Conservation (phyloP, 1,140 invertebrate species). For the Hyposmocoma kahamanoa region DNA sequence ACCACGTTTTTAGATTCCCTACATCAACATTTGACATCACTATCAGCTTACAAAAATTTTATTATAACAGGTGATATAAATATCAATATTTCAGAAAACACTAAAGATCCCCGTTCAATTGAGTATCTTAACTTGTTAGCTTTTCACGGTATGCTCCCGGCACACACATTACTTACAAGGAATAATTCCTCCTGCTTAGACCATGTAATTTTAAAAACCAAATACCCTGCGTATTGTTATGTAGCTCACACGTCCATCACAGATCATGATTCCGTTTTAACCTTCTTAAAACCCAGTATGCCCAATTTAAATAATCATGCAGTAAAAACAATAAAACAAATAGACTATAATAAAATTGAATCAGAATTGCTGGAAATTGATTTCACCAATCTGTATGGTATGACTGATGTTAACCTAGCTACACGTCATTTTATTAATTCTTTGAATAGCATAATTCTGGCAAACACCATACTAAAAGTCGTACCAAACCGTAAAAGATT, state of each 20-base stretch:
- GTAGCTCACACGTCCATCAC: not conserved
- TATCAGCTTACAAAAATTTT: not conserved
- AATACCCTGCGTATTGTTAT: not conserved
- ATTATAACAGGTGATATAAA: not conserved
- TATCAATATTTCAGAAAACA: not conserved
- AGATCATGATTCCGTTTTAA: not conserved
- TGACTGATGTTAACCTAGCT: not conserved
- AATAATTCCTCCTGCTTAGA: not conserved
- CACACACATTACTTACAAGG: not conserved
- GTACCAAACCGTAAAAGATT: not conserved
- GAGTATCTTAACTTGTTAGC: not conserved
- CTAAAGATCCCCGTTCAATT: not conserved
- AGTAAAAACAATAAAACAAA: not conserved
- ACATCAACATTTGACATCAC: not conserved
- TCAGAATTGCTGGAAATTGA: not conserved
- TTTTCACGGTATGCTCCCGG: not conserved
- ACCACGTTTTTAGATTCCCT: not conserved
- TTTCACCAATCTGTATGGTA: not conserved
- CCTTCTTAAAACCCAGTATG: not conserved
- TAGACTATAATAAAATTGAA: not conserved
- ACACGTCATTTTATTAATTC: too few species aligned
- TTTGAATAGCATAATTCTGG: not conserved
- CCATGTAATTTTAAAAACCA: not conserved
- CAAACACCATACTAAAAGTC: not conserved
- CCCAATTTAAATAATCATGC: not conserved